Percentiles rank a stretch among this genome's conserved stretches.
These are phyloP conservation scores for Galemys pyrenaicus DNA, from an alignment of 2,113 vertebrate species.

Conservation along the genomic window DNA sequence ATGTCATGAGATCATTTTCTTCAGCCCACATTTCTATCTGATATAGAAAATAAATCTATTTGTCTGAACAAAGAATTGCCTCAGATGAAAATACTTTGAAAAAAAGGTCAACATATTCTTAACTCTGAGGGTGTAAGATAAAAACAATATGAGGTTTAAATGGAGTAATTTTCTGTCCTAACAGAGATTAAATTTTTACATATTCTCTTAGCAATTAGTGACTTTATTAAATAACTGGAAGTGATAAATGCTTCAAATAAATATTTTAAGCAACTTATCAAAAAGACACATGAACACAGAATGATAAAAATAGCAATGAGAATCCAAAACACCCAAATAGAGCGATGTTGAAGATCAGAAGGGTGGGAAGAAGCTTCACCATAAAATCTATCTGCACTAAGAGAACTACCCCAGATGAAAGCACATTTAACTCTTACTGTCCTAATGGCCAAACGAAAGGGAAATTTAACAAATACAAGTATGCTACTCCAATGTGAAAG, in stretches of 20 bases:
- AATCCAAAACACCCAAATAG: background rate
- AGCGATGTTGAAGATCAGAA: background rate
- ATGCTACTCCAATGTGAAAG: background rate
- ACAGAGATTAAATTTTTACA: slow-evolving; percentile 5
- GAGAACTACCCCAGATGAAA: background rate
- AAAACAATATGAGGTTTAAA: slow-evolving; percentile 32
- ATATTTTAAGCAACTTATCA: background rate
- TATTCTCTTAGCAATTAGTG: background rate
- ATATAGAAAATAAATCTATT: slow-evolving; percentile 57
- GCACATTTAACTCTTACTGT: background rate
- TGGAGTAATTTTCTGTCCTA: slow-evolving; percentile 43
- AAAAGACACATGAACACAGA: background rate
- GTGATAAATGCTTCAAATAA: background rate
- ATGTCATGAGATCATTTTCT: slow-evolving; percentile 12
- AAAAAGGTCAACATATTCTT: slow-evolving; percentile 33
- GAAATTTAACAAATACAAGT: background rate
- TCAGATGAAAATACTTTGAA: slow-evolving; percentile 47
- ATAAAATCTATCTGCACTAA: background rate
- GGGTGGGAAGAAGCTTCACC: background rate
- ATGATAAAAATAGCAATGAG: background rate
- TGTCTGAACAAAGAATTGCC: slow-evolving; percentile 53
- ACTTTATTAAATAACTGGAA: slow-evolving; percentile 1
- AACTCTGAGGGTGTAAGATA: background rate
- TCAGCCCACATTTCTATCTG: slow-evolving; percentile 37
- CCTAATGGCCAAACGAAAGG: background rate